Evolutionary conservation across 1,140 invertebrate genomes (phyloP).

Genomic region (Frieseomelitta varia): DNA sequence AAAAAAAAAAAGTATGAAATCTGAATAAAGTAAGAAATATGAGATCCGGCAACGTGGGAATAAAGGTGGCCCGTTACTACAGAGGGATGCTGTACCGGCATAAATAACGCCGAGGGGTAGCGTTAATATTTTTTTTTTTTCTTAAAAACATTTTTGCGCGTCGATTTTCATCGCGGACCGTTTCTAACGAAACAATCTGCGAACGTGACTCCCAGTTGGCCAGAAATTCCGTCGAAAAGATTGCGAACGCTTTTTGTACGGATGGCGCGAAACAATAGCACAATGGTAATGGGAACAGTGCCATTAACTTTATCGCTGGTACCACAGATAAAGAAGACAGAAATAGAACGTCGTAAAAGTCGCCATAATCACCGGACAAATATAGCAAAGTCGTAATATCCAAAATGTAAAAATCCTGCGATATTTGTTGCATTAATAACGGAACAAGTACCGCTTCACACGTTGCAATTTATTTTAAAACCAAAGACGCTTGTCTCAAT

Average conservation of each 20-base stretch:
- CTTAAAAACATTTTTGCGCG: slow-evolving; percentile 1
- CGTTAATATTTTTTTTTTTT: slow-evolving; percentile 22
- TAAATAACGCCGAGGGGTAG: slow-evolving; percentile 10
- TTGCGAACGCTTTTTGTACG: neutral
- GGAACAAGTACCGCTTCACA: too few relatives aligned
- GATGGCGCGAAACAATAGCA: neutral
- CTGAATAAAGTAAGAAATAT: slow-evolving; percentile 47
- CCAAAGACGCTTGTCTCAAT: too few relatives aligned
- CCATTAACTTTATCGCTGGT: neutral
- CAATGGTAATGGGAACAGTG: too few relatives aligned
- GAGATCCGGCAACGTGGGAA: slow-evolving; percentile 34
- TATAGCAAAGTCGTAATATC: neutral
- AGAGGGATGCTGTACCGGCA: slow-evolving; percentile 4
- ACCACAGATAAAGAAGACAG: neutral
- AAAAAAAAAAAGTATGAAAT: slow-evolving; percentile 22
- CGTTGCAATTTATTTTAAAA: too few relatives aligned
- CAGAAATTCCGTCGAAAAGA: neutral
- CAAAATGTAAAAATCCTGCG: neutral
- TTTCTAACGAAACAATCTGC: neutral
- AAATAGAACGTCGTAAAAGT: neutral
- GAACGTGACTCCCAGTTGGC: too few relatives aligned
- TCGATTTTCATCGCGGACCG: neutral
- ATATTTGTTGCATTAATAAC: too few relatives aligned
- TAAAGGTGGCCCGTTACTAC: slow-evolving; percentile 36
- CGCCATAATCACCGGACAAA: neutral